phyloP scores from a whole-genome alignment of 2,888 invertebrate species.

The Cyclophora albipunctata region DNA sequence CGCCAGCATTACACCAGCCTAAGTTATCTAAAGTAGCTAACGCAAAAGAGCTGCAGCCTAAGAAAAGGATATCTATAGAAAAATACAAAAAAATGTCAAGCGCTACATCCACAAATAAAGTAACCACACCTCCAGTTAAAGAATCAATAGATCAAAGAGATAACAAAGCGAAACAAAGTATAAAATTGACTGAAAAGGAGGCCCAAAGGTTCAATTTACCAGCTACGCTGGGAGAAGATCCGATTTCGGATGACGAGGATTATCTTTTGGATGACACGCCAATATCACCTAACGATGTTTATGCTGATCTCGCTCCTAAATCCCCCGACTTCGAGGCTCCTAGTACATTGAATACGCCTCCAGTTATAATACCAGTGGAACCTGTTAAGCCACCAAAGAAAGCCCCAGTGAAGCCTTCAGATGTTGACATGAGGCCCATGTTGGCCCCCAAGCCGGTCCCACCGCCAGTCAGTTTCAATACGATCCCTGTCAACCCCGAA shows the following conservation, averaged over 20 bases:
- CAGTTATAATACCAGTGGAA: slow-evolving; percentile 60
- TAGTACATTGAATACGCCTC: slow-evolving; percentile 29
- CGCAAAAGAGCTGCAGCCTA: slow-evolving; percentile 43
- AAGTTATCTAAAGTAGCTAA: slow-evolving; percentile 57
- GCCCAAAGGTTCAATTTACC: slow-evolving; percentile 63
- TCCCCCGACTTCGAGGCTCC: slow-evolving; percentile 53
- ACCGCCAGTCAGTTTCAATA: not conserved
- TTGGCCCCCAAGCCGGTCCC: slow-evolving; percentile 8
- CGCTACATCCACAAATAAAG: slow-evolving; percentile 5
- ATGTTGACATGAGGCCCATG: slow-evolving; percentile 57
- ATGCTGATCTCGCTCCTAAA: slow-evolving; percentile 49
- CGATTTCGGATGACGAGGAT: slow-evolving; percentile 41
- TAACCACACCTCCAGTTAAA: too few relatives aligned
- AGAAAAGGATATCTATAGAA: slow-evolving; percentile 67
- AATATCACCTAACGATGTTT: slow-evolving; percentile 34
- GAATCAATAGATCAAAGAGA: slow-evolving; percentile 26
- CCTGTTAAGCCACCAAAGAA: slow-evolving; percentile 37
- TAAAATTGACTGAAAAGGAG: slow-evolving; percentile 67
- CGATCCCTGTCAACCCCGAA: not conserved
- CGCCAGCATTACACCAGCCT: slow-evolving; percentile 59
- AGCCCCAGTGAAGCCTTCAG: slow-evolving; percentile 25
- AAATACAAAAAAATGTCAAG: slow-evolving; percentile 59
- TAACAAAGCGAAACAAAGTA: slow-evolving; percentile 45
- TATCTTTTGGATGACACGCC: slow-evolving; percentile 14
- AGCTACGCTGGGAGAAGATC: slow-evolving; percentile 36